Evolutionary conservation across 2,888 invertebrate species (phyloP), one percentile per base, ranked within the genome.

Genomic region (Chalcis sispes): DNA sequence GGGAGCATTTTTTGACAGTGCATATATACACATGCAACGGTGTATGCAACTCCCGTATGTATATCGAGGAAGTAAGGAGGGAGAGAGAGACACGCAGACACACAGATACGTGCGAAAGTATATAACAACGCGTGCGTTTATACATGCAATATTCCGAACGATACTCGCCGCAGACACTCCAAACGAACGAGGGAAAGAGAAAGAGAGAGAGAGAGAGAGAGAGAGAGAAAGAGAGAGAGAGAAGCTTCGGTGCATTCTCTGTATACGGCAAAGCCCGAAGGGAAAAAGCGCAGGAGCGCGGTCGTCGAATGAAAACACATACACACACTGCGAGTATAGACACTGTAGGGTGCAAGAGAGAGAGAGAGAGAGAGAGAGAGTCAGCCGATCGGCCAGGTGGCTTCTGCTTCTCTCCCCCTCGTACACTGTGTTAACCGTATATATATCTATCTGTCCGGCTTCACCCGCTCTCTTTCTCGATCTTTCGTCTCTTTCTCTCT

Each of bases 381-480:
- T 13, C 23, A 46, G 18, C 42, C 65, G 59, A 56, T 54, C 50
- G 75, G 54, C 75, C 75, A 75, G 75, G 75, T 71, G 72, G 72
- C 61, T 66, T 42, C 29, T 5, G 18, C 1, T 8, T 72, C 52
- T 72, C 48, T 73, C 69, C 78, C 74, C 79, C n/a, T 79, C 80
- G 75, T 36, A 62, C 71, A 46, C n/a, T 52, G 27, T 29, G 54
- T 62, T 52, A 42, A 42, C 13, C 15, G 42, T 42, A 13, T 42
- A 42, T 42, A 36, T 36, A n/a, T 36, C 42, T 15, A 42, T 32
- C 50, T 54, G 32, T 32, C 32, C 32, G 32, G 32, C 32, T n/a
- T n/a, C n/a, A n/a, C n/a, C n/a, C n/a, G n/a, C n/a, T n/a, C n/a
- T n/a, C n/a, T n/a, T n/a, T n/a, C n/a, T n/a, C n/a, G n/a, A n/a